Evolutionary conservation across 2,797 vertebrate genomes (phyloP).

Genomic region (Glyptemys insculpta): DNA sequence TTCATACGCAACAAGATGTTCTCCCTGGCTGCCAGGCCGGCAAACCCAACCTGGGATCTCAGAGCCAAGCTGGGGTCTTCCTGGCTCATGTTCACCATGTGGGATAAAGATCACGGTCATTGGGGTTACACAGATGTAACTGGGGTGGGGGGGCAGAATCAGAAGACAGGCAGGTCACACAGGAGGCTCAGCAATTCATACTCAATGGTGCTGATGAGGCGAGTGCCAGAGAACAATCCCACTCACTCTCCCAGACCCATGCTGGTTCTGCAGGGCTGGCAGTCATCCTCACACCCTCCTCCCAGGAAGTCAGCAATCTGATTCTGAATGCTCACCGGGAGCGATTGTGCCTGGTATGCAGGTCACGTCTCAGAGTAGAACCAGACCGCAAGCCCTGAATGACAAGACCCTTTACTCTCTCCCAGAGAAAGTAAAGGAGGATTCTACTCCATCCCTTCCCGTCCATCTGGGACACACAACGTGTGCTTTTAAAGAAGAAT

Average conservation of each 20-base stretch:
- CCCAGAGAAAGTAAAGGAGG: background rate
- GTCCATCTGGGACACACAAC: background rate
- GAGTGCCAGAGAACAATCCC: background rate
- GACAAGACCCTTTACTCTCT: background rate
- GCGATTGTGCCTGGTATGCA: background rate
- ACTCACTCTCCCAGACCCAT: background rate
- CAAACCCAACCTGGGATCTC: background rate
- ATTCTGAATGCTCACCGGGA: background rate
- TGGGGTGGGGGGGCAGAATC: background rate
- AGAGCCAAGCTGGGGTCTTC: background rate
- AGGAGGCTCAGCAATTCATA: background rate
- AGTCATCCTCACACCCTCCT: background rate
- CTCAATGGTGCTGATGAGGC: too few species aligned
- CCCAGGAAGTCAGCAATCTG: background rate
- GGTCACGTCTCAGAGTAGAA: background rate
- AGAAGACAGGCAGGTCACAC: background rate
- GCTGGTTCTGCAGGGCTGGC: background rate
- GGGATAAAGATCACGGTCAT: background rate
- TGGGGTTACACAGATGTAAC: background rate
- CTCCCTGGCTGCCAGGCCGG: background rate
- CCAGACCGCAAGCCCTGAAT: background rate
- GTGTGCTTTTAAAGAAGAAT: background rate
- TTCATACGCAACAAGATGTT: background rate
- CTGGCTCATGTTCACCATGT: background rate
- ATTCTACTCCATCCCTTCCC: background rate